phyloP scores from a whole-genome alignment of 2,888 invertebrate species.

The Ormia ochracea region DNA sequence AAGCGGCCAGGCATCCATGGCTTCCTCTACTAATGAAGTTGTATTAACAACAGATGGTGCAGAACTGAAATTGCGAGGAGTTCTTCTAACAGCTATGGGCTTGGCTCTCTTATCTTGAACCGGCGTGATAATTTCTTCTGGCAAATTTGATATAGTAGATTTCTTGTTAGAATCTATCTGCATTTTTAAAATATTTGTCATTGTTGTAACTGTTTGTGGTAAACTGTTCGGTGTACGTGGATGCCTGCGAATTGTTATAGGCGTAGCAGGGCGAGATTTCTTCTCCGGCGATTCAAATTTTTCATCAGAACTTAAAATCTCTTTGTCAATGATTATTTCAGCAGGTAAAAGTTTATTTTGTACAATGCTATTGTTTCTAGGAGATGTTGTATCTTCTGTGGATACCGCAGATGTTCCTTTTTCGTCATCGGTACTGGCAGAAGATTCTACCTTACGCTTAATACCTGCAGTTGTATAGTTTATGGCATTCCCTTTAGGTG shows the following conservation, averaged over 20 bases:
- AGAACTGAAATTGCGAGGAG: slow-evolving; percentile 69
- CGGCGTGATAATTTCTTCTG: slow-evolving; percentile 21
- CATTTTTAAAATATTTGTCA: slow-evolving; percentile 54
- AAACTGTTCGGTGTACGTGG: slow-evolving; percentile 71
- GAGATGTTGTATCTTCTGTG: not conserved
- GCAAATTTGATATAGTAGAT: slow-evolving; percentile 18
- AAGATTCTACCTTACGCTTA: slow-evolving; percentile 1
- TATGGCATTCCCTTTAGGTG: too few species aligned
- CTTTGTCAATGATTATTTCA: slow-evolving; percentile 69
- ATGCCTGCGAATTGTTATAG: slow-evolving; percentile 74
- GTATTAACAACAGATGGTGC: slow-evolving; percentile 60
- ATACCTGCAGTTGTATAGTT: not conserved
- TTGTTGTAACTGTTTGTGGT: slow-evolving; percentile 47
- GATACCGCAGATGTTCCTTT: not conserved
- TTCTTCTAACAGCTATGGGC: slow-evolving; percentile 74
- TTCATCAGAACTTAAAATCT: slow-evolving; percentile 74
- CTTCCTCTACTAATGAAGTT: slow-evolving; percentile 70
- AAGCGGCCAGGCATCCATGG: slow-evolving; percentile 72
- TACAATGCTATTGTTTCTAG: slow-evolving; percentile 18
- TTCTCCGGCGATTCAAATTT: slow-evolving; percentile 75
- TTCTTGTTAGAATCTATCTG: not conserved
- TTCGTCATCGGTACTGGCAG: not conserved
- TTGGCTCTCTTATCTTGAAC: slow-evolving; percentile 66
- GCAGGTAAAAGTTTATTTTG: slow-evolving; percentile 60
- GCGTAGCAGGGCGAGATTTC: slow-evolving; percentile 72